A percentile compares a stretch with the other conserved stretches of the same genome.
Conservation (phyloP, 2,888 invertebrate species). For the Lepidochrysops patricia region DNA sequence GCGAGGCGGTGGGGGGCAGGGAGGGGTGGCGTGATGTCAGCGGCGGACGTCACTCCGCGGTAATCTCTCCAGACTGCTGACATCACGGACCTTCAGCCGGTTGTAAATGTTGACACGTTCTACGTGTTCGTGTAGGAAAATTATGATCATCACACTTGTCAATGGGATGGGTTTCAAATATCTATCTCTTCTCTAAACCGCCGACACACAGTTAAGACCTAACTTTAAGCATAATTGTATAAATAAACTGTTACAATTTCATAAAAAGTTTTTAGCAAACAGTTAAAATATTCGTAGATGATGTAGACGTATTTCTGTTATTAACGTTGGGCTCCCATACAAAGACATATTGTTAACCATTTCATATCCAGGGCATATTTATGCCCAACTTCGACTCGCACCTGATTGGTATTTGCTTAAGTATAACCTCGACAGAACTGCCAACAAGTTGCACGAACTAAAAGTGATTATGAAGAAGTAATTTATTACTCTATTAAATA, state of each 20-base stretch:
- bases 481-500: background rate
- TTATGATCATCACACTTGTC: background rate
- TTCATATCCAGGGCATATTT: no score
- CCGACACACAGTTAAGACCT: no score
- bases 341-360: no score
- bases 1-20: background rate
- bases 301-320: no score
- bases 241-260: no score
- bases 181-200: no score
- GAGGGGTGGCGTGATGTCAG: background rate
- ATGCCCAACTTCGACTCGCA: no score
- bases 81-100: background rate
- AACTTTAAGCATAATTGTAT: no score
- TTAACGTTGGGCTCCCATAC: no score
- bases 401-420: no score
- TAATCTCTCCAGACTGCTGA: constrained; percentile 1
- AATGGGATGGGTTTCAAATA: background rate
- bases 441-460: background rate
- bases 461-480: background rate
- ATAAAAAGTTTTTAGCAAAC: no score
- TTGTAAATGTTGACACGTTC: background rate
- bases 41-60: background rate
- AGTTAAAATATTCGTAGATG: no score
- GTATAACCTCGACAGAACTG: background rate
- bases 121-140: background rate